These are phyloP conservation scores for Epirrita christyi DNA, from an alignment of 2,888 invertebrate species.

Conservation along the genomic window DNA sequence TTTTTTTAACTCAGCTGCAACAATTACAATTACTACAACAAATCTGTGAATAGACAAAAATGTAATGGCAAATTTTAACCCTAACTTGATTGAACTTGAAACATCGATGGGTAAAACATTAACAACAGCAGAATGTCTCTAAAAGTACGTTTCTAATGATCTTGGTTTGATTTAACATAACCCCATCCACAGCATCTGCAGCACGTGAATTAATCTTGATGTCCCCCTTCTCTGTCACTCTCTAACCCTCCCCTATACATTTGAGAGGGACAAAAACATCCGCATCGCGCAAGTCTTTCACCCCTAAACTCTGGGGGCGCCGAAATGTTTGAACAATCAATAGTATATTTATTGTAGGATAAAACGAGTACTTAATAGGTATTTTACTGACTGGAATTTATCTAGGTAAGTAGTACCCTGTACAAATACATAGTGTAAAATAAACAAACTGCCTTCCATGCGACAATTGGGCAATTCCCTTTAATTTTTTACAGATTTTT, in stretches of 20 bases:
- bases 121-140: neutral
- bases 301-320: conserved; percentile 49
- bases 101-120: no score
- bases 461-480: no score
- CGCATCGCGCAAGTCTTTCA: conserved; percentile 72
- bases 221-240: conserved; percentile 54
- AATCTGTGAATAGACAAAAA: no score
- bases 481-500: no score
- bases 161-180: conserved; percentile 49
- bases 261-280: conserved; percentile 51
- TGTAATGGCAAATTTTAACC: no score
- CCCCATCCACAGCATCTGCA: conserved; percentile 71
- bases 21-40: no score
- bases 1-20: no score
- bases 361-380: conserved; percentile 45
- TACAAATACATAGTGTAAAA: no score
- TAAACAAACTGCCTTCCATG: no score
- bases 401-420: no score
- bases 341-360: conserved; percentile 54
- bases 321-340: conserved; percentile 68
- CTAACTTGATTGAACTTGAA: no score
- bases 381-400: no score
- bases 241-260: conserved; percentile 34
- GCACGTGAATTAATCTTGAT: conserved; percentile 68
- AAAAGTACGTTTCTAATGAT: conserved; percentile 5